Percentiles rank a stretch among this genome's conserved stretches.
These are phyloP conservation scores for Amyelois transitella DNA, from an alignment of 1,140 invertebrate genomes.

Conservation along the genomic window DNA sequence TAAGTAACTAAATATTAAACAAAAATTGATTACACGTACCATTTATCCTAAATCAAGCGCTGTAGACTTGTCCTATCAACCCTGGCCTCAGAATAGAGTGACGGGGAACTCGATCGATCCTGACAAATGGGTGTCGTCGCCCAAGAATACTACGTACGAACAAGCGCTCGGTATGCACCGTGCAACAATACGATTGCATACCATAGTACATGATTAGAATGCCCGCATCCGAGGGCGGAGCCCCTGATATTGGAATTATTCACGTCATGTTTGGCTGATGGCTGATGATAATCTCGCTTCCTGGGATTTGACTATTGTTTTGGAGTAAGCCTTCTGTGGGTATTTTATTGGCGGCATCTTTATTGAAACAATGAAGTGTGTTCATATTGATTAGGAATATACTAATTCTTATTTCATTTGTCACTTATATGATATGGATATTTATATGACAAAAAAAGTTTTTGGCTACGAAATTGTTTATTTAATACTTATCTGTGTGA, in stretches of 20 bases:
- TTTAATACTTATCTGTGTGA: no score
- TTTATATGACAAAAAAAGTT: no score
- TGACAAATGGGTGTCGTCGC: conserved; percentile 63
- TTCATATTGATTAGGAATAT: no score
- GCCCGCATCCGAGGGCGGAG: conserved; percentile 47
- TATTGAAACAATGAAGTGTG: background rate
- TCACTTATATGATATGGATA: no score
- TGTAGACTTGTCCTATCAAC: conserved; percentile 12
- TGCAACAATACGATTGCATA: conserved; percentile 48
- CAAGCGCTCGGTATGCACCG: conserved; percentile 37
- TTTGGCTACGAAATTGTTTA: no score
- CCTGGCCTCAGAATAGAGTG: conserved; percentile 17
- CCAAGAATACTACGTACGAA: conserved; percentile 22
- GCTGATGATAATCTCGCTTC: conserved; percentile 58
- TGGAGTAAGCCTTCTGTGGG: background rate
- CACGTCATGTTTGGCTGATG: conserved; percentile 38
- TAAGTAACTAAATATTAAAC: no score
- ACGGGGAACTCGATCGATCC: conserved; percentile 49
- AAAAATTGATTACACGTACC: background rate
- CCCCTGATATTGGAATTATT: conserved; percentile 57
- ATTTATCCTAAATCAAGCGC: no score
- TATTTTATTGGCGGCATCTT: background rate
- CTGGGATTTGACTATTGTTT: conserved; percentile 35
- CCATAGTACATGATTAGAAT: conserved; percentile 48
- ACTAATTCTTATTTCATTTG: no score